Evolutionary conservation across 2,888 invertebrate genomes (phyloP).

Genomic region (Halocaridina rubra): DNA sequence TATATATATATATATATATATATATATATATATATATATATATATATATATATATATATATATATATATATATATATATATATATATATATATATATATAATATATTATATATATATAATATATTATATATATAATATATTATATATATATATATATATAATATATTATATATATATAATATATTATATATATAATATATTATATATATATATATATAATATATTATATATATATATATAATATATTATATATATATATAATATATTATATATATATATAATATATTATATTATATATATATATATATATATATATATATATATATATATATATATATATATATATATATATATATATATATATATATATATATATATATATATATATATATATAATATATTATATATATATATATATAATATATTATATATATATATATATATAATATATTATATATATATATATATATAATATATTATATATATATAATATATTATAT

Average conservation of each 20-base stretch:
- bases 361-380: too few relatives aligned
- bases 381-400: too few relatives aligned
- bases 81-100: slow-evolving; percentile 10
- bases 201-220: neutral
- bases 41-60: neutral
- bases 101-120: neutral
- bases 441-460: neutral
- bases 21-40: neutral
- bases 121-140: neutral
- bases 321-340: neutral
- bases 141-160: neutral
- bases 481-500: neutral
- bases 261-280: neutral
- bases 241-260: neutral
- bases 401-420: too few relatives aligned
- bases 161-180: neutral
- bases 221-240: neutral
- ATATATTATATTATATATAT: neutral
- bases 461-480: neutral
- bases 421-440: too few relatives aligned
- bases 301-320: neutral
- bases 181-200: neutral
- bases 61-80: slow-evolving; percentile 12
- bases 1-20: neutral
- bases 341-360: neutral